A percentile compares a stretch with the other conserved stretches of the same genome.
Evolutionary conservation across 2,113 vertebrate genomes (phyloP).

Genomic region (Laticauda colubrina): DNA sequence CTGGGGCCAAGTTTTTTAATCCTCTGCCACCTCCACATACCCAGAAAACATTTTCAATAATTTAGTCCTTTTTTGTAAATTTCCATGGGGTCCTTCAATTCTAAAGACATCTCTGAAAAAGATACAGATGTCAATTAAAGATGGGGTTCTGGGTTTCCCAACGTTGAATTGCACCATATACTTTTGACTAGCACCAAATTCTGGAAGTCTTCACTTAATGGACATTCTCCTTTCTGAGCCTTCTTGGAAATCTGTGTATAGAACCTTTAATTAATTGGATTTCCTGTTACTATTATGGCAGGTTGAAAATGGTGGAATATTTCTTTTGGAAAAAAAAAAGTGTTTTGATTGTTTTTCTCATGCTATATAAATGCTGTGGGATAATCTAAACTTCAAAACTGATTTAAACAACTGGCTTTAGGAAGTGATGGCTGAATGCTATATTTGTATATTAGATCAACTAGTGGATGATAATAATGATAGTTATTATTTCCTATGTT

Average conservation of each 20-base stretch:
- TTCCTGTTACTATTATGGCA: not conserved
- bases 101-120: not conserved
- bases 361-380: not conserved
- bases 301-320: not conserved
- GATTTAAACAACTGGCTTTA: not conserved
- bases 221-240: not conserved
- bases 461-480: not conserved
- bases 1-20: not conserved
- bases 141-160: not conserved
- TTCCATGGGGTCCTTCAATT: not conserved
- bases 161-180: not conserved
- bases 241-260: not conserved
- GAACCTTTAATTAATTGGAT: not conserved
- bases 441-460: not conserved
- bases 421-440: not conserved
- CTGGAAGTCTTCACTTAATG: not conserved
- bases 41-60: not conserved
- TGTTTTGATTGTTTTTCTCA: not conserved
- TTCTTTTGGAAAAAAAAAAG: not conserved
- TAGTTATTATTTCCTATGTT: not conserved
- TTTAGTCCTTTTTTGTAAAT: not conserved
- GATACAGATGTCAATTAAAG: not conserved
- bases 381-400: not conserved
- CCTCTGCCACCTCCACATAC: not conserved
- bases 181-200: not conserved